These are phyloP conservation scores for Spisula solida DNA, from an alignment of 2,888 invertebrate genomes.

Conservation along the genomic window DNA sequence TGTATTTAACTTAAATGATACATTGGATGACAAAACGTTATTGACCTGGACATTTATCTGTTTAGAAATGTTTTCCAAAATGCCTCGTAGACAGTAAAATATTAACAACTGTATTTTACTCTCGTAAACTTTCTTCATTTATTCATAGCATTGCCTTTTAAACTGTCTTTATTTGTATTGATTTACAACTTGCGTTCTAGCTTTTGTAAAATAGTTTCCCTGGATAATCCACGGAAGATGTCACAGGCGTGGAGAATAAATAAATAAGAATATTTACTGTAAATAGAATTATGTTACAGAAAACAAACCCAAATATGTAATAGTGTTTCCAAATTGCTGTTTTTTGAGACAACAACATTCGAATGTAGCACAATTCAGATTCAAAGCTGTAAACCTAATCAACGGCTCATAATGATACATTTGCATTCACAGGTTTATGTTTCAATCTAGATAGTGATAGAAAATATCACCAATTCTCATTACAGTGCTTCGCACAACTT, in stretches of 20 bases:
- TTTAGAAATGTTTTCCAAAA: neutral
- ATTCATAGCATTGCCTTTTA: constrained; percentile 14
- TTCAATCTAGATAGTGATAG: no score
- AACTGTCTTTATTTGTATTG: constrained; percentile 2
- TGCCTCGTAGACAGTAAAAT: constrained; percentile 3
- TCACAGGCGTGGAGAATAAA: neutral
- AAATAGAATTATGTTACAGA: no score
- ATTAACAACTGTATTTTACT: neutral
- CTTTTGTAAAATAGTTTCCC: neutral
- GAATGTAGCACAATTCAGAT: no score
- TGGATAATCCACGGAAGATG: neutral
- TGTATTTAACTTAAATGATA: neutral
- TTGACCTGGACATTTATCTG: neutral
- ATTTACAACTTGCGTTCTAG: constrained; percentile 14
- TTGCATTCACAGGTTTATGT: no score
- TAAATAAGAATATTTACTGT: neutral
- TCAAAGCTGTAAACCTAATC: no score
- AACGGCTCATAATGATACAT: no score
- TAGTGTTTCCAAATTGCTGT: no score
- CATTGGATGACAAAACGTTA: neutral
- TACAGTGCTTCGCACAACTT: no score
- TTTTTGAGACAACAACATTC: no score
- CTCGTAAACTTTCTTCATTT: constrained; percentile 10
- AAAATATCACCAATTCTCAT: no score
- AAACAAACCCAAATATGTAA: no score